Percentiles rank a stretch among this genome's conserved stretches.
phyloP scores from a whole-genome alignment of 2,113 vertebrate genomes.

The Cardinalis cardinalis region DNA sequence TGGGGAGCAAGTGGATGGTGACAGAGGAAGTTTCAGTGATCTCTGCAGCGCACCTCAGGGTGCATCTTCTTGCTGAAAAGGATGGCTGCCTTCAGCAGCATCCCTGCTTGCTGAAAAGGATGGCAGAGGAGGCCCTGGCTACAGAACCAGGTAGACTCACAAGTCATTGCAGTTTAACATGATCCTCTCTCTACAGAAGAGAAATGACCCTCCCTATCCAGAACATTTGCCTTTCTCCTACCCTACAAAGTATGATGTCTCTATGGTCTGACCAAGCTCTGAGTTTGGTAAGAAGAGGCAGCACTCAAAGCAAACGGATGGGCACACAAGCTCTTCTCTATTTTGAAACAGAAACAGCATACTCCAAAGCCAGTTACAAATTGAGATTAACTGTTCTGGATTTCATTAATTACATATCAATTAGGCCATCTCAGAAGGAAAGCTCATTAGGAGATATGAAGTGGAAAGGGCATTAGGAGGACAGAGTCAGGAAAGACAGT shows the following conservation, averaged over 20 bases:
- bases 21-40: background rate
- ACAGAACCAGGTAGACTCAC: background rate
- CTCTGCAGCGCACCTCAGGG: background rate
- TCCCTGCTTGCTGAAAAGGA: background rate
- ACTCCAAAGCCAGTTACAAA: background rate
- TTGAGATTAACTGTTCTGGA: background rate
- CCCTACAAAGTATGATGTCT: background rate
- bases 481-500: background rate
- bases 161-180: background rate
- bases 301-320: background rate
- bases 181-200: background rate
- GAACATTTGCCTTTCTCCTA: background rate
- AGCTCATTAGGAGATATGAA: background rate
- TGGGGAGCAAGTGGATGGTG: background rate
- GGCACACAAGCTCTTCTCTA: background rate
- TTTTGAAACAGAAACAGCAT: background rate
- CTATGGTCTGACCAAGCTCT: background rate
- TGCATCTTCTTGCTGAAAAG: background rate
- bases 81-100: background rate
- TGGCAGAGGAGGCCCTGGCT: background rate
- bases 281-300: background rate
- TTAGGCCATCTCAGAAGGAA: background rate
- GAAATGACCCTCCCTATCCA: rapidly evolving
- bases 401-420: background rate
- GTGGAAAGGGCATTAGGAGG: background rate